phyloP scores from a whole-genome alignment of 1,140 invertebrate genomes.

The Oncopodura yosiiana region DNA sequence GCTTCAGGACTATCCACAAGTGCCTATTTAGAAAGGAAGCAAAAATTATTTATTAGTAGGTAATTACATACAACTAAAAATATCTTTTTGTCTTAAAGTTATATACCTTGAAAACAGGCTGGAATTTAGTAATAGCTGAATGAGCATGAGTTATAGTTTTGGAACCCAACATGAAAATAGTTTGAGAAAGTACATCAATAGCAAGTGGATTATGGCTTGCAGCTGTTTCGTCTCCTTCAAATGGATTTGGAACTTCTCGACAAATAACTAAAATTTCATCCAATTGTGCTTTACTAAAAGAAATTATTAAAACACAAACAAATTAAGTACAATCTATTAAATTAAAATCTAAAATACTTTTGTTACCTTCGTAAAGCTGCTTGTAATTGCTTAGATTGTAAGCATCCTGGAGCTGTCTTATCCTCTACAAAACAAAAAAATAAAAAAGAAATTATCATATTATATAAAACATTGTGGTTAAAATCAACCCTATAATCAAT shows the following conservation, averaged over 20 bases:
- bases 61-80: not conserved
- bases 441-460: not conserved
- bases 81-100: not conserved
- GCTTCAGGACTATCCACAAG: conserved; percentile 88
- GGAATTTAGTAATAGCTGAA: conserved; percentile 93
- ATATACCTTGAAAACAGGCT: conserved; percentile 77
- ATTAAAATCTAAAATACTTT: too few species aligned
- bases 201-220: conserved; percentile 73
- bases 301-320: too few species aligned
- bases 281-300: conserved; percentile 76
- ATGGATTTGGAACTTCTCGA: conserved; percentile 68
- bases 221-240: conserved; percentile 57
- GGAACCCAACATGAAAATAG: conserved; percentile 79
- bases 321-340: too few species aligned
- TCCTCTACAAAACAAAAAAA: not conserved
- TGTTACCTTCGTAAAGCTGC: conserved; percentile 70
- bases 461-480: not conserved
- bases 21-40: conserved; percentile 48
- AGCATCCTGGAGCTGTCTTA: conserved; percentile 62
- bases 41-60: not conserved
- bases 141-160: conserved; percentile 98
- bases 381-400: conserved; percentile 72
- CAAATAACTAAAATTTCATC: conserved; percentile 85
- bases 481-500: not conserved
- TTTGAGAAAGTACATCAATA: conserved; percentile 94